A percentile compares a stretch with the other conserved stretches of the same genome.
Conservation (phyloP, 2,797 vertebrate genomes). For the Liparis tanakae region DNA sequence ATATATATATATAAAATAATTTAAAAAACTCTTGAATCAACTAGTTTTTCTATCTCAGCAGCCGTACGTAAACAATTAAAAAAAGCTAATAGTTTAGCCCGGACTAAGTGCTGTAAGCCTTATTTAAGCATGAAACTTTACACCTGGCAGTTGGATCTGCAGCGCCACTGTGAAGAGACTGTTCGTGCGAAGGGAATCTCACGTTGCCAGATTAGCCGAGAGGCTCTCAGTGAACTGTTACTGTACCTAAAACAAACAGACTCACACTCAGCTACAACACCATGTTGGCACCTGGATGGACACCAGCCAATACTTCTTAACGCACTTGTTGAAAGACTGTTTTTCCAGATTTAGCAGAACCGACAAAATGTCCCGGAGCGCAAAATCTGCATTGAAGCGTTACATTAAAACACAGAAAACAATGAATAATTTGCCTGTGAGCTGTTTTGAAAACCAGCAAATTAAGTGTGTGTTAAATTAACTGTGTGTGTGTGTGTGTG, state of each 20-base stretch:
- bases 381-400: background rate
- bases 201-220: background rate
- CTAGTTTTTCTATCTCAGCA: background rate
- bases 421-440: no score
- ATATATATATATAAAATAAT: no score
- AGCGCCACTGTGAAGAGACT: background rate
- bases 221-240: background rate
- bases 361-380: background rate
- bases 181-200: background rate
- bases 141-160: background rate
- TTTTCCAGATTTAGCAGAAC: background rate
- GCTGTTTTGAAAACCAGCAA: background rate
- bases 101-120: background rate
- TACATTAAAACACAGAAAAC: background rate
- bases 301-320: background rate
- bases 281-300: background rate
- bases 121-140: background rate
- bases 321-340: background rate
- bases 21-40: background rate
- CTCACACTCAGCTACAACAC: background rate
- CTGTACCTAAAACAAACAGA: background rate
- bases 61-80: background rate
- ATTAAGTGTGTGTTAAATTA: background rate
- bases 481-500: constrained; percentile 2
- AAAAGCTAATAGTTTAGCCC: background rate